phyloP scores from a whole-genome alignment of 2,113 vertebrate species.

The Bostrychus sinensis region DNA sequence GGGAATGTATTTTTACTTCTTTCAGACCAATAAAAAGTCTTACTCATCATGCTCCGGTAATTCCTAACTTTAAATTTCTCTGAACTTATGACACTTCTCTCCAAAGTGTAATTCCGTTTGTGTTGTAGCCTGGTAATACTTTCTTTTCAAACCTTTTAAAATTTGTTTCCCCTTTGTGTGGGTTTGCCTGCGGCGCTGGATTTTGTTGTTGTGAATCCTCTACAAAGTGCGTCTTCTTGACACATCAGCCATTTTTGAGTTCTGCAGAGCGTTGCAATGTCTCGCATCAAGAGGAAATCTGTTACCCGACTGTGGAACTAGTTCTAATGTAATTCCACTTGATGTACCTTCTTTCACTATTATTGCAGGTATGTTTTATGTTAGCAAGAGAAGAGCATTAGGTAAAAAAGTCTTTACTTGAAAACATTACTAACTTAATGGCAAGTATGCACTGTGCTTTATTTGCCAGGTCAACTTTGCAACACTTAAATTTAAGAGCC shows the following conservation, averaged over 20 bases:
- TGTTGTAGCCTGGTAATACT: neutral
- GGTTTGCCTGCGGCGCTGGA: constrained; percentile 44
- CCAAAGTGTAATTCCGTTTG: constrained; percentile 3
- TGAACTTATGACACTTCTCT: constrained; percentile 12
- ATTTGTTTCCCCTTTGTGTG: constrained; percentile 14
- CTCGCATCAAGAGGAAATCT: constrained; percentile 48
- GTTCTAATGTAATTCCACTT: constrained; percentile 35
- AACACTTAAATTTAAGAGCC: too few relatives aligned
- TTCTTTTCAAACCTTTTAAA: constrained; percentile 6
- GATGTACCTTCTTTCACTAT: constrained; percentile 49
- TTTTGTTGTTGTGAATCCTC: constrained; percentile 50
- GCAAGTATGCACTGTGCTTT: too few relatives aligned
- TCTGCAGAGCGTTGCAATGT: constrained; percentile 33
- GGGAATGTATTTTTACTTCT: neutral
- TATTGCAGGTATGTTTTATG: constrained; percentile 42
- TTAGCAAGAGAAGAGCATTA: neutral
- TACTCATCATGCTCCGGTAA: constrained; percentile 2
- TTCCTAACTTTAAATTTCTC: constrained; percentile 19
- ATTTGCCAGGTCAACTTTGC: too few relatives aligned
- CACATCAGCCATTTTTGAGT: constrained; percentile 27
- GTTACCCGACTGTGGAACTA: constrained; percentile 40
- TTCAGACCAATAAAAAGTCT: constrained; percentile 13
- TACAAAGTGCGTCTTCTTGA: constrained; percentile 65
- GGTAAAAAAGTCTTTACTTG: too few relatives aligned
- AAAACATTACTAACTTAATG: too few relatives aligned